phyloP scores from a whole-genome alignment of 1,140 invertebrate genomes.

The Drosophila pachea region DNA sequence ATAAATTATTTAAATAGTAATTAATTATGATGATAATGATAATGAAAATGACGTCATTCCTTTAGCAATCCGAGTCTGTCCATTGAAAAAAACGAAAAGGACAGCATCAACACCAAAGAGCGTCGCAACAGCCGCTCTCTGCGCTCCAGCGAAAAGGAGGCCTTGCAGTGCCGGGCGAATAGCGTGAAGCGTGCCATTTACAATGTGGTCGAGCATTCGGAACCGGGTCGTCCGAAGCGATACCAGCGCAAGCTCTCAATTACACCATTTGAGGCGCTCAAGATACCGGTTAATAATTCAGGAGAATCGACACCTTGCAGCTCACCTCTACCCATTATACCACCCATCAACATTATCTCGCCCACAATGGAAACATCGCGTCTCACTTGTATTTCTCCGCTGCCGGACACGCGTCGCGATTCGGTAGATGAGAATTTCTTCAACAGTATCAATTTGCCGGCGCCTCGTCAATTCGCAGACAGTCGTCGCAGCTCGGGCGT shows the following conservation, averaged over 20 bases:
- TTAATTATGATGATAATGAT: not conserved
- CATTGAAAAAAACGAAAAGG: conserved; percentile 77
- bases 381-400: conserved; percentile 83
- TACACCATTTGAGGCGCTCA: conserved; percentile 68
- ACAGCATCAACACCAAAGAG: conserved; percentile 74
- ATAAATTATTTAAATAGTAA: not conserved
- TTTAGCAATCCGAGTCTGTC: conserved; percentile 71
- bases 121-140: conserved; percentile 70
- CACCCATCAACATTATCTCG: conserved; percentile 77
- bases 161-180: conserved; percentile 84
- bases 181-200: conserved; percentile 93
- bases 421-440: conserved; percentile 82
- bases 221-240: conserved; percentile 82
- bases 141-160: conserved; percentile 79
- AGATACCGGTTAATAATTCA: conserved; percentile 73
- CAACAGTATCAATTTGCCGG: conserved; percentile 80
- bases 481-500: conserved; percentile 84
- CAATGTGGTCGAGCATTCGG: conserved; percentile 90
- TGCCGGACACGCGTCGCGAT: conserved; percentile 84
- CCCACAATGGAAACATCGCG: conserved; percentile 77
- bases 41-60: not conserved
- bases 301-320: conserved; percentile 82
- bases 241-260: conserved; percentile 77
- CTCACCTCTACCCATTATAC: conserved; percentile 82
- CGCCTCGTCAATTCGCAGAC: conserved; percentile 88